Evolutionary conservation across 2,113 vertebrate species (phyloP).

Genomic region (Acanthisitta chloris): DNA sequence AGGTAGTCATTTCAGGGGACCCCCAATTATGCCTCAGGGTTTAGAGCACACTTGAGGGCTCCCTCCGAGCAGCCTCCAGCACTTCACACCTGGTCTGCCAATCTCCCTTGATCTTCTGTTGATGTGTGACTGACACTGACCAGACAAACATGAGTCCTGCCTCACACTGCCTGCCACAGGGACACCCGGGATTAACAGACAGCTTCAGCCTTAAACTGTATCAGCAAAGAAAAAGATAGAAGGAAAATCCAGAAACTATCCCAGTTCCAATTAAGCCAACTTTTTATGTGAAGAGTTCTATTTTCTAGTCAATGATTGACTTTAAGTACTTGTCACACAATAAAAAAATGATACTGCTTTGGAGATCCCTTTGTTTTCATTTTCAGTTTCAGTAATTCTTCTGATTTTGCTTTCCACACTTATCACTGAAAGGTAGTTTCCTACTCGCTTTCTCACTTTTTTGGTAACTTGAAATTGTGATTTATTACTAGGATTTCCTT

Average conservation of each 20-base stretch:
- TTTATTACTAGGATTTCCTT: not conserved
- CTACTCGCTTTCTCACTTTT: not conserved
- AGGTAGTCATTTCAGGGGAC: not conserved
- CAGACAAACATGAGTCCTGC: not conserved
- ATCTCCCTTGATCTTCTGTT: not conserved
- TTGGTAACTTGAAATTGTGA: not conserved
- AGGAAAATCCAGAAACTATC: not conserved
- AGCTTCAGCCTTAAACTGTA: not conserved
- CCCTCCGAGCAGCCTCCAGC: not conserved
- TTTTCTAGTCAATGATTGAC: not conserved
- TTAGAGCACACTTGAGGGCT: not conserved
- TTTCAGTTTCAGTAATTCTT: not conserved
- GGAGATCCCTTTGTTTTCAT: not conserved
- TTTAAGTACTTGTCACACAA: not conserved
- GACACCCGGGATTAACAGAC: not conserved
- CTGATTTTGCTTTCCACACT: not conserved
- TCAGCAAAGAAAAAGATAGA: not conserved
- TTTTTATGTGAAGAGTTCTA: not conserved
- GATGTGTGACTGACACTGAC: not conserved
- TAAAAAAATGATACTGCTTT: not conserved
- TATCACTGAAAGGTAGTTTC: not conserved
- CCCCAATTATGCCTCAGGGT: not conserved
- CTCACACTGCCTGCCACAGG: not conserved
- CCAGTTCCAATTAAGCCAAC: not conserved
- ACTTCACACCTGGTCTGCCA: not conserved